Evolutionary conservation across 1,140 invertebrate species (phyloP).

Genomic region (Heliconius eleuchia): DNA sequence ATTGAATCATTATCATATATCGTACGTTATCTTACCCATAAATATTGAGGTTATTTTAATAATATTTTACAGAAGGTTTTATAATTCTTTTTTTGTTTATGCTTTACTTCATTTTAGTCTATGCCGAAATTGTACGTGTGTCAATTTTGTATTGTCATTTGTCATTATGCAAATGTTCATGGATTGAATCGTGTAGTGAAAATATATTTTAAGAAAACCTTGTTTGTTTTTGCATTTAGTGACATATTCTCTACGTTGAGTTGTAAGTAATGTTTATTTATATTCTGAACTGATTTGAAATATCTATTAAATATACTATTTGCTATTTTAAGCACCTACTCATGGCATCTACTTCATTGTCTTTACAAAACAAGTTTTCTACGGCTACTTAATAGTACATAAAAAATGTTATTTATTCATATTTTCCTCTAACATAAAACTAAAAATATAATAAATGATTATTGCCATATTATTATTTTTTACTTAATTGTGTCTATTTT

Average conservation of each 20-base stretch:
- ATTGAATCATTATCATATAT: too few species aligned
- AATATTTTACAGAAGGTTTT: background rate
- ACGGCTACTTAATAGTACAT: slow-evolving; percentile 12
- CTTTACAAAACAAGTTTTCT: slow-evolving; percentile 25
- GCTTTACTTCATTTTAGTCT: background rate
- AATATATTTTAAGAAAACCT: slow-evolving; percentile 5
- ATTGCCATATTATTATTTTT: background rate
- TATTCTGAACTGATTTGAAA: background rate
- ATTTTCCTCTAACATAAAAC: background rate
- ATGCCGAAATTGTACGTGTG: slow-evolving; percentile 21
- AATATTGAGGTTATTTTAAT: background rate
- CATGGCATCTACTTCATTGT: slow-evolving; percentile 17
- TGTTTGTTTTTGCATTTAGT: background rate
- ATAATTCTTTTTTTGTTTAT: background rate
- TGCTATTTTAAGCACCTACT: background rate
- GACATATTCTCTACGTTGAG: slow-evolving; percentile 1
- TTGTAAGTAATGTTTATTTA: background rate
- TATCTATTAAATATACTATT: background rate
- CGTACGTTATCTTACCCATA: background rate
- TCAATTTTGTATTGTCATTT: slow-evolving; percentile 41
- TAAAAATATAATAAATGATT: background rate
- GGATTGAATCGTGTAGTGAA: slow-evolving; percentile 36
- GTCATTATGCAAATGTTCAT: slow-evolving; percentile 59
- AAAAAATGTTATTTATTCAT: background rate
- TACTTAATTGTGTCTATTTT: background rate